Conservation (phyloP, 1,140 invertebrate genomes). For the Ceratina calcarata region DNA sequence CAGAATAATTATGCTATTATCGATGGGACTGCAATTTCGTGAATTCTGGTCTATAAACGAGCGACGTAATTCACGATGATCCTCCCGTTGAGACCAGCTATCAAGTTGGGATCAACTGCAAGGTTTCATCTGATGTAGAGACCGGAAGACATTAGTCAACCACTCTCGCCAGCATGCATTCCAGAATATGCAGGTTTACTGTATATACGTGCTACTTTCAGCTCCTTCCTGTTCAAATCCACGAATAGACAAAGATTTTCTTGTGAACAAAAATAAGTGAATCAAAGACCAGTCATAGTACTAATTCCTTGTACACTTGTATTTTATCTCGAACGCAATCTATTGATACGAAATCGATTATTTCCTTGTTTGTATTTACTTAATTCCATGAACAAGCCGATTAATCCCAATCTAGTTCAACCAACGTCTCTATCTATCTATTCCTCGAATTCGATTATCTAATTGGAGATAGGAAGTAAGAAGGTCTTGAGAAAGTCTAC, state of each 20-base stretch:
- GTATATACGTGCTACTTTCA: neutral
- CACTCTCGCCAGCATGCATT: slow-evolving; percentile 5
- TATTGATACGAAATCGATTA: too few species aligned
- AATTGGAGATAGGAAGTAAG: neutral
- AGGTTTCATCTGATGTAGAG: slow-evolving; percentile 7
- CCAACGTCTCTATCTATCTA: neutral
- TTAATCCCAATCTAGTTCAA: neutral
- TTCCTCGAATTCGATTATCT: neutral
- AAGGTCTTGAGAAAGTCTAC: neutral
- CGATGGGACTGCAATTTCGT: neutral
- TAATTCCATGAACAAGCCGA: neutral
- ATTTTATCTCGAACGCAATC: too few species aligned
- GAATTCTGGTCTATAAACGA: neutral
- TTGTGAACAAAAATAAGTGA: too few species aligned
- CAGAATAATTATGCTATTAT: neutral
- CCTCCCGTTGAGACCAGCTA: neutral
- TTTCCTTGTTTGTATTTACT: neutral
- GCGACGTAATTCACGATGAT: neutral
- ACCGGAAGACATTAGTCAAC: slow-evolving; percentile 32
- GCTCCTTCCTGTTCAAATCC: neutral
- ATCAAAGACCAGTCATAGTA: too few species aligned
- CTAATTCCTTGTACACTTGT: too few species aligned
- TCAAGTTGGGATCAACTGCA: neutral
- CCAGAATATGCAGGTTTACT: slow-evolving; percentile 2
- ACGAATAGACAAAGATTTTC: too few species aligned